These are phyloP conservation scores for Spondyliosoma cantharus DNA, from an alignment of 2,797 vertebrate genomes.

Conservation along the genomic window DNA sequence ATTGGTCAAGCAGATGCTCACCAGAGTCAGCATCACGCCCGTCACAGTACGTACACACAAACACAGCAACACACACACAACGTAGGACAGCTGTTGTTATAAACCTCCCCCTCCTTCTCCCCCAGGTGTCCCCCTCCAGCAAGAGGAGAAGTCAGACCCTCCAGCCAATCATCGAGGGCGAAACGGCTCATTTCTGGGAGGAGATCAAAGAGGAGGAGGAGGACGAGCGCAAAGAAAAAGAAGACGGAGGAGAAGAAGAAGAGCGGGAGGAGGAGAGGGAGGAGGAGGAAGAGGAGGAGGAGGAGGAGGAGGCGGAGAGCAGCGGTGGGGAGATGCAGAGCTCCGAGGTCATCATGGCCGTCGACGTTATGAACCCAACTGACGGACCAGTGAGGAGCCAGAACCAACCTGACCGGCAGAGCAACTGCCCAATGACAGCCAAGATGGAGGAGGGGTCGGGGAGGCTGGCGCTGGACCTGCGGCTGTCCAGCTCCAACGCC, in stretches of 20 bases:
- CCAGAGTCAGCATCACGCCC: constrained; percentile 95
- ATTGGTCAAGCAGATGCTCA: constrained; percentile 98
- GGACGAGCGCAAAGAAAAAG: constrained; percentile 79
- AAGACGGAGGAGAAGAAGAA: constrained; percentile 33
- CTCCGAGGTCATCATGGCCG: constrained; percentile 88
- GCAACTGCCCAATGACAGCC: constrained; percentile 71
- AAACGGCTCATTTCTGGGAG: constrained; percentile 97
- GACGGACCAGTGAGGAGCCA: constrained; percentile 61
- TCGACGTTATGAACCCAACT: constrained; percentile 84
- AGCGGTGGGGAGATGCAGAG: constrained; percentile 89
- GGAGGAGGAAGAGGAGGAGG: constrained; percentile 82
- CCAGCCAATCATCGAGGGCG: constrained; percentile 98
- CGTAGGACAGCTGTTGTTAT: neutral
- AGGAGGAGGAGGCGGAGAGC: constrained; percentile 81
- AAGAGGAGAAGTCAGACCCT: constrained; percentile 94
- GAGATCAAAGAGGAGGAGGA: constrained; percentile 93
- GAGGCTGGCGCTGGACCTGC: constrained; percentile 91
- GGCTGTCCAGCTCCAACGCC: constrained; percentile 93
- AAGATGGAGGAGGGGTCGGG: constrained; percentile 90
- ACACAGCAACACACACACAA: neutral
- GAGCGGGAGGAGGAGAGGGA: constrained; percentile 52
- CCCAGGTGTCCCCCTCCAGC: constrained; percentile 93
- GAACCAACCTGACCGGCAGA: constrained; percentile 51
- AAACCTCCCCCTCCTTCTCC: neutral
- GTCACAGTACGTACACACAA: constrained; percentile 86